Conservation (phyloP, 1,140 invertebrate genomes). For the Drosophila virilis region DNA sequence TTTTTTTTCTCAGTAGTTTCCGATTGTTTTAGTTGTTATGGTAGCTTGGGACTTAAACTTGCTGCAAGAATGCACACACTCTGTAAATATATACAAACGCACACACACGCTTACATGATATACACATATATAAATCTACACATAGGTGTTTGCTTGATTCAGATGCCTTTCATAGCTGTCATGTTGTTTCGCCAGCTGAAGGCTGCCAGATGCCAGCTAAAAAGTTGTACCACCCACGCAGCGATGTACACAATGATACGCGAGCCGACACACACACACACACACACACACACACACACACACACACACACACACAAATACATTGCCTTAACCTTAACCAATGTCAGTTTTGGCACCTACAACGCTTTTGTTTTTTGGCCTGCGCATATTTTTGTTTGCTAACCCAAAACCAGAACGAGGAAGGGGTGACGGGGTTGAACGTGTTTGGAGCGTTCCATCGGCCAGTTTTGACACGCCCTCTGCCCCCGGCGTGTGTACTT, state of each 20-base stretch:
- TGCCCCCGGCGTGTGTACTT: constrained; percentile 53
- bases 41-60: constrained; percentile 7
- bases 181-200: constrained; percentile 64
- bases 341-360: constrained; percentile 78
- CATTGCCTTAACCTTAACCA: constrained; percentile 54
- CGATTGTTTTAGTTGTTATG: constrained; percentile 19
- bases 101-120: neutral
- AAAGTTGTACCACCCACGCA: constrained; percentile 48
- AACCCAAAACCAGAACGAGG: constrained; percentile 14
- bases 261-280: constrained; percentile 13
- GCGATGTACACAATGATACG: constrained; percentile 9
- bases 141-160: neutral
- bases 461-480: constrained; percentile 53
- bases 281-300: neutral
- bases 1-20: constrained; percentile 9
- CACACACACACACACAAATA: constrained; percentile 13
- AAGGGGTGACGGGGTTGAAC: neutral
- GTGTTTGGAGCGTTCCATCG: neutral
- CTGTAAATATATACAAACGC: neutral
- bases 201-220: constrained; percentile 67
- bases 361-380: constrained; percentile 52
- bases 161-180: constrained; percentile 59
- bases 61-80: constrained; percentile 32
- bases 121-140: neutral
- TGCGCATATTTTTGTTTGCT: constrained; percentile 68